Evolutionary conservation across 2,113 vertebrate species (phyloP).

Genomic region (Irena cyanogastra): DNA sequence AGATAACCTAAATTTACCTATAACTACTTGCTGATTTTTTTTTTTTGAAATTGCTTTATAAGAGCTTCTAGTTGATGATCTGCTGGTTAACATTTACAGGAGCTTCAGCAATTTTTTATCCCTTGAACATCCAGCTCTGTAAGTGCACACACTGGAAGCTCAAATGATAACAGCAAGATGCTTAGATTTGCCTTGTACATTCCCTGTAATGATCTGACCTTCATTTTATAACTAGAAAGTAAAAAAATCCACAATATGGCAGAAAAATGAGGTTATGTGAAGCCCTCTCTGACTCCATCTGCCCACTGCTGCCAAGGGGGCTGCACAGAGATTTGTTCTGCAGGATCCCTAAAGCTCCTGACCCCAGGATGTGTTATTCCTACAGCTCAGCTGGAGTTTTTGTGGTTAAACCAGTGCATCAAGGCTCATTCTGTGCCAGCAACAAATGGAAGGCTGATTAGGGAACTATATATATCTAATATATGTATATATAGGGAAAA

Average conservation of each 20-base stretch:
- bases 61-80: not conserved
- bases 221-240: not conserved
- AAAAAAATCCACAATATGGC: not conserved
- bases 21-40: not conserved
- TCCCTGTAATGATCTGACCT: not conserved
- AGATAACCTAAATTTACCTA: not conserved
- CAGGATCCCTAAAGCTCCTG: not conserved
- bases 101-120: not conserved
- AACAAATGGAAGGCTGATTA: constrained; percentile 1
- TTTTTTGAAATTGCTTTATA: not conserved
- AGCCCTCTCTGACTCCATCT: not conserved
- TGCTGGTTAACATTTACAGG: not conserved
- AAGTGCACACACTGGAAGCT: not conserved
- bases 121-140: not conserved
- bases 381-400: not conserved
- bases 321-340: not conserved
- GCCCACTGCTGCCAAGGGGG: not conserved
- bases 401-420: not conserved
- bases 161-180: not conserved
- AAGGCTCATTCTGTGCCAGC: not conserved
- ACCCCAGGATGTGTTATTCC: not conserved
- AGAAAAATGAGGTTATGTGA: not conserved
- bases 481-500: not conserved
- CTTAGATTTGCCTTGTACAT: not conserved
- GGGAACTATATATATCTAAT: not conserved